These are phyloP conservation scores for Chironomus riparius DNA, from an alignment of 2,888 invertebrate genomes.

Conservation along the genomic window DNA sequence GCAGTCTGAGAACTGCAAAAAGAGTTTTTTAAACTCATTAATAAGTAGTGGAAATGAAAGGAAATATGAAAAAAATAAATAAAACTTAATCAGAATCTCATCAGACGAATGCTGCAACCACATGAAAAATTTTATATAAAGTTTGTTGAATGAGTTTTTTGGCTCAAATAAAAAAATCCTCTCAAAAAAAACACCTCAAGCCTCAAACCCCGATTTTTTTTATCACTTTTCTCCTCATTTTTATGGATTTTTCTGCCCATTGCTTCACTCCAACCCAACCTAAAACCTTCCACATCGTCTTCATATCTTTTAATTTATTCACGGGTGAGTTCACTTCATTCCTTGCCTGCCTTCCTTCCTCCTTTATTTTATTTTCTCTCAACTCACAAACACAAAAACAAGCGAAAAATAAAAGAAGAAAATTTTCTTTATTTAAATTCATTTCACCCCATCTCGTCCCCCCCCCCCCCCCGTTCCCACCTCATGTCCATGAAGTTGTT, in stretches of 20 bases:
- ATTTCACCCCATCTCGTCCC: too few species aligned
- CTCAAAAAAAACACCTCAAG: not conserved
- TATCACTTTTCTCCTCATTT: not conserved
- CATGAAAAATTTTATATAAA: not conserved
- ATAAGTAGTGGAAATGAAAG: not conserved
- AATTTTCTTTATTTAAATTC: too few species aligned
- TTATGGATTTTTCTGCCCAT: not conserved
- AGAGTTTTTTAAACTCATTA: too few species aligned
- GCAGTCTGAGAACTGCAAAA: too few species aligned
- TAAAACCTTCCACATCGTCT: not conserved
- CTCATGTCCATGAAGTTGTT: too few species aligned
- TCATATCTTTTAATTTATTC: not conserved
- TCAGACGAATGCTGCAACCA: not conserved
- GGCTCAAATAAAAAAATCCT: not conserved
- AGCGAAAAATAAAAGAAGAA: too few species aligned
- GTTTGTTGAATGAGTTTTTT: not conserved
- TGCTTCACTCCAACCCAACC: not conserved
- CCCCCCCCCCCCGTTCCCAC: too few species aligned
- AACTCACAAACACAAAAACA: not conserved
- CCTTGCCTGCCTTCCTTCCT: not conserved
- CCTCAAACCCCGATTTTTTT: too few species aligned
- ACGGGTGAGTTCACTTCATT: not conserved
- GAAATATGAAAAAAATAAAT: not conserved
- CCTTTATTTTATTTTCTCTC: too few species aligned
- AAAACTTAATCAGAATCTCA: not conserved